Evolutionary conservation across 92 coral and sea anemone genomes (phyloP), one percentile per base, ranked within the genome.

Genomic region (Bergia sp.): DNA sequence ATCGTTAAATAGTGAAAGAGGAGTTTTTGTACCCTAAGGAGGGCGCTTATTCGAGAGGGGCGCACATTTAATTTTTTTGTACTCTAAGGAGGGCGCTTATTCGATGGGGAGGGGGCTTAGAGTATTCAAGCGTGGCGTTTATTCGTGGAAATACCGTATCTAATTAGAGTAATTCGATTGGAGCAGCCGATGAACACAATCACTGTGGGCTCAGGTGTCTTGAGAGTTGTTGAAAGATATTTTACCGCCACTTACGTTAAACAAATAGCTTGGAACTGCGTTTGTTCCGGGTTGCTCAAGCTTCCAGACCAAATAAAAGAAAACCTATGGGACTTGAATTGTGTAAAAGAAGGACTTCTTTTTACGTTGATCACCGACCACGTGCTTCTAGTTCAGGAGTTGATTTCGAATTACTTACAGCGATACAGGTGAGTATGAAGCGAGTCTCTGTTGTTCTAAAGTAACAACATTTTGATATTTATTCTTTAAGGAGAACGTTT

Each of bases 131-230:
- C n/a, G n/a, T n/a, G n/a, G n/a, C n/a, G n/a, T n/a, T n/a, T n/a
- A n/a, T n/a, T n/a, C n/a, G n/a, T n/a, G n/a, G n/a, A n/a, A n/a
- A n/a, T n/a, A n/a, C n/a, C n/a, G n/a, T n/a, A n/a, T n/a, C n/a
- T n/a, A n/a, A n/a, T n/a, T n/a, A n/a, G 29, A 29, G 29, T 29
- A 29, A 29, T 29, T 29, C 29, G 29, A 29, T 29, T 29, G 29
- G 29, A 29, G 29, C 29, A 29, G 29, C 29, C 29, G 77, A 43
- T 37, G 44, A 73, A 5, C 77, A 37, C 41, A 37, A 9, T 73
- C 77, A 37, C 77, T 37, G 77, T 73, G 77, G 77, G 77, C 77
- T 38, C 77, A 73, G 77, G 43, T 73, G 44, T 37, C 18, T 20
- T 37, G 41, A 73, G 43, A 73, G 16, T 2, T 12, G 13, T 29